Evolutionary conservation across 1,140 invertebrate species (phyloP).

Genomic region (roundworm (Caenorhabditis elegans)): WBcel235 BX284606.5:1604501-1605000

Average conservation of each 20-base stretch:
- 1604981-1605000: conserved; percentile 63
- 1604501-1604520: no score
- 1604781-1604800: no score
- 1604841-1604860: neutral
- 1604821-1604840: no score
- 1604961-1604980: conserved; percentile 54
- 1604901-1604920: neutral
- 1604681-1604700: neutral
- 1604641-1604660: no score
- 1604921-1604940: neutral
- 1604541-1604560: no score
- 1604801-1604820: no score
- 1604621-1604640: no score
- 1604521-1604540: no score
- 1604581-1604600: no score
- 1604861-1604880: neutral
- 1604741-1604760: neutral
- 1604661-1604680: no score
- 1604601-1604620: no score
- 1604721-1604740: neutral
- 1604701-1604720: neutral
- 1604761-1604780: conserved; percentile 16
- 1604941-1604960: conserved; percentile 48
- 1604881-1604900: neutral
- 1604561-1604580: no score